These are phyloP conservation scores for Psephotus haematonotus DNA, from an alignment of 2,113 vertebrate genomes.

Conservation along the genomic window DNA sequence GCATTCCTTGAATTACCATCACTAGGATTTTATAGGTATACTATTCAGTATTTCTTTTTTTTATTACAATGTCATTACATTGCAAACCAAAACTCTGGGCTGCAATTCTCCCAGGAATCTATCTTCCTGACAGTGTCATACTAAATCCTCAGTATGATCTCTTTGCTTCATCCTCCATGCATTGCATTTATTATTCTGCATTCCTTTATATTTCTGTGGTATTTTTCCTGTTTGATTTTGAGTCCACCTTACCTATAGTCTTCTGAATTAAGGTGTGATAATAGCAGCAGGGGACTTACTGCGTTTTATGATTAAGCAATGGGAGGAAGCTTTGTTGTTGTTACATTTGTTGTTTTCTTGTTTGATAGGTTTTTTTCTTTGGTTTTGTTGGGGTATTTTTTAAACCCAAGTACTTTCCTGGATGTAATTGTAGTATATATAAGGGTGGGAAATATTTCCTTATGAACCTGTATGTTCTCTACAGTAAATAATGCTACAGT, in stretches of 20 bases:
- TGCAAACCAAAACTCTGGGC: not conserved
- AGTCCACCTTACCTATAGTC: not conserved
- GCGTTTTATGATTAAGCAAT: not conserved
- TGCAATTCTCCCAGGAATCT: not conserved
- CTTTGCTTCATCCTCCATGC: not conserved
- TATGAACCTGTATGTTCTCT: not conserved
- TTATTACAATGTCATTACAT: not conserved
- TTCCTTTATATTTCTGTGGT: not conserved
- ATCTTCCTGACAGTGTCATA: not conserved
- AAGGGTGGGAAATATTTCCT: not conserved
- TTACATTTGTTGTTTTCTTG: not conserved
- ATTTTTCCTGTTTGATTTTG: not conserved
- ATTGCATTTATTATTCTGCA: not conserved
- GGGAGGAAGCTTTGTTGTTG: not conserved
- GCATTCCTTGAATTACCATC: not conserved
- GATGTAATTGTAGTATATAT: not conserved
- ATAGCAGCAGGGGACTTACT: not conserved
- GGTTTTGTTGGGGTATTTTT: not conserved
- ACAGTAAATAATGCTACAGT: not conserved
- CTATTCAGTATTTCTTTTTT: not conserved
- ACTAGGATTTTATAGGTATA: not conserved
- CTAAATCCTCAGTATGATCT: not conserved
- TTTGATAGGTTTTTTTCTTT: not conserved
- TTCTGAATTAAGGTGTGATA: not conserved
- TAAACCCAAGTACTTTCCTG: not conserved